Base-by-base conservation (phyloP, 1,140 invertebrate genomes). In the Zaprionus inermis region DNA sequence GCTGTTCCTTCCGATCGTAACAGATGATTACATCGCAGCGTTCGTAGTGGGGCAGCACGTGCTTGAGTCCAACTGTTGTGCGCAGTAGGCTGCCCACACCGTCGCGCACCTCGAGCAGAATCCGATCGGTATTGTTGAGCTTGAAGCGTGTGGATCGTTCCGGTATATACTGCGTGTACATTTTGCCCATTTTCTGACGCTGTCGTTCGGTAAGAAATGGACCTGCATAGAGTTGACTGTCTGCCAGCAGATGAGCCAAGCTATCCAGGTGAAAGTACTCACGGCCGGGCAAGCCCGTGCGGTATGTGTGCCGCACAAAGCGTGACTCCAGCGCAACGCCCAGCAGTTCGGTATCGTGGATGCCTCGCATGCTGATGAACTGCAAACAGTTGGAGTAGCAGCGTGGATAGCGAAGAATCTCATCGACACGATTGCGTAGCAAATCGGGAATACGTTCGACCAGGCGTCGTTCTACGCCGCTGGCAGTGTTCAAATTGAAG, bases 21-120 rank as follows among this genome's bases (percentile, higher is more conserved):
- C 81, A 89, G 5, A 91, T 44, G 20, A 92, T 61, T 16, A 92
- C 71, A 93, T 93, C 93, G 64, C 92, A 82, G 76, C 88, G 91
- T 22, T 90, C 59, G 75, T 93, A 94, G 61, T 95, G 94, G 2
- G 95, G 95, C 74, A 95, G 81, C 46, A 95, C 63, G 76, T 94
- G 93, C 75, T 92, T 90, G 6, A 93, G 64, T 24, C n/a, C 18
- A 0, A 80, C 55, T 3, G 63, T 63, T 3, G 72, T 69, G 12
- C 73, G 79, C n/a, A 85, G 63, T 12, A 92, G 79, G 10, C 83
- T 58, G 52, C 75, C 67, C 6, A 91, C 14, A 7, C 72, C 74
- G 5, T 93, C 92, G 9, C 90, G 86, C 1, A 93, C 82, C 69
- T 94, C 93, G 20, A 94, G 52, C 34, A 93, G 84, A n/a, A 93